phyloP scores from a whole-genome alignment of 35 echinoderm and acorn worm genomes.

The Lytechinus variegatus region DNA sequence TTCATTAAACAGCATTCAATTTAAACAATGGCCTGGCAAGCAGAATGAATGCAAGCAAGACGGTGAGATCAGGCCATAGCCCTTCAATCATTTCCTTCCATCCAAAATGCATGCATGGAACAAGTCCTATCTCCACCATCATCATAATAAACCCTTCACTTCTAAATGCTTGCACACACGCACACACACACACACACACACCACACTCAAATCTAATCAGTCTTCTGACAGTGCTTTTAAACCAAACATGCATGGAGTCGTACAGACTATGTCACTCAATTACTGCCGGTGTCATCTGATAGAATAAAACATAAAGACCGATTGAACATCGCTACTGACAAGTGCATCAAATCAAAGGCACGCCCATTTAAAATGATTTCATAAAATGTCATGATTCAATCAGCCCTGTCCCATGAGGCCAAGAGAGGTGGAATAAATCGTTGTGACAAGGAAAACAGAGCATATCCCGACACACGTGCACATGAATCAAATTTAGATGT shows the following conservation, averaged over 20 bases:
- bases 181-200: not conserved
- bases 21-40: not conserved
- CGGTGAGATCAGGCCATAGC: not conserved
- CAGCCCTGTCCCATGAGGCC: not conserved
- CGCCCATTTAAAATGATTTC: not conserved
- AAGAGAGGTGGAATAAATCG: not conserved
- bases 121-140: not conserved
- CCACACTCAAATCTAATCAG: constrained; percentile 22
- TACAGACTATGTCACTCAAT: constrained; percentile 22
- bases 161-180: not conserved
- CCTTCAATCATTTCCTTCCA: constrained; percentile 10
- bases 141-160: not conserved
- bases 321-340: not conserved
- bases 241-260: not conserved
- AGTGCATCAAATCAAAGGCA: not conserved
- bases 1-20: constrained; percentile 45
- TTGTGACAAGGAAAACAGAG: not conserved
- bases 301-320: not conserved
- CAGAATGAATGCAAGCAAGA: not conserved
- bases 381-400: constrained; percentile 15
- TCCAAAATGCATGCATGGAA: not conserved
- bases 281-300: not conserved
- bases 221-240: constrained; percentile 16
- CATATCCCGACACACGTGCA: not conserved
- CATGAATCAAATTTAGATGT: not conserved